Percentiles rank a stretch among this genome's conserved stretches.
These are phyloP conservation scores for Pterostichus madidus DNA, from an alignment of 2,888 invertebrate species.

Conservation along the genomic window DNA sequence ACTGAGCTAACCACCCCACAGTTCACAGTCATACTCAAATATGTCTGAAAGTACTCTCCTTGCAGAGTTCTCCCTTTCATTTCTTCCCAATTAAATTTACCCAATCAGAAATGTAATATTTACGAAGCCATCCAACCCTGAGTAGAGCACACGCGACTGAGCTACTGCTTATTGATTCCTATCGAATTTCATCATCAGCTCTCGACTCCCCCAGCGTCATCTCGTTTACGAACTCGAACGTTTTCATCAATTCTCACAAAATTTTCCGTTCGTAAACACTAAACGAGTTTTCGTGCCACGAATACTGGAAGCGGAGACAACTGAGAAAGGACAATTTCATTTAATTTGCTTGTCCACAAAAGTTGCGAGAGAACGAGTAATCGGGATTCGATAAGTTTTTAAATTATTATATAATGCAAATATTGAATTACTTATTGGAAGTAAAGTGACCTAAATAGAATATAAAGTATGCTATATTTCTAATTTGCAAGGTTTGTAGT, in stretches of 20 bases:
- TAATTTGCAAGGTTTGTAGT: too few relatives aligned
- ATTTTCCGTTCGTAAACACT: constrained; percentile 9
- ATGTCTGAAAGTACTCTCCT: neutral
- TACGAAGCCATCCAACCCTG: constrained; percentile 8
- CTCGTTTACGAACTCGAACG: neutral
- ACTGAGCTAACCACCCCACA: neutral
- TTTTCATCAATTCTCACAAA: constrained; percentile 20
- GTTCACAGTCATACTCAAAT: neutral
- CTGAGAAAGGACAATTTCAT: neutral
- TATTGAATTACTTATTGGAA: neutral
- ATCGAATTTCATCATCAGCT: constrained; percentile 21
- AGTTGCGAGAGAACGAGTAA: neutral
- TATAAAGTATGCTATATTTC: too few relatives aligned
- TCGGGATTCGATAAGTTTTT: neutral
- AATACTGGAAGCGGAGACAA: neutral
- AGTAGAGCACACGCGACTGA: neutral
- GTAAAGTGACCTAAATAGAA: too few relatives aligned
- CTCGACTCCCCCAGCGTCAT: neutral
- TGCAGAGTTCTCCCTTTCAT: neutral
- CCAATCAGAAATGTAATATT: constrained; percentile 32
- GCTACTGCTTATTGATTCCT: constrained; percentile 25
- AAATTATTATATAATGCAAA: neutral
- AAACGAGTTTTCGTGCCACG: constrained; percentile 8
- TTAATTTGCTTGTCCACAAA: constrained; percentile 5
- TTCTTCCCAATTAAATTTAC: constrained; percentile 15